Base-by-base conservation (phyloP, 1,140 invertebrate species). In the Nymphalis io region DNA sequence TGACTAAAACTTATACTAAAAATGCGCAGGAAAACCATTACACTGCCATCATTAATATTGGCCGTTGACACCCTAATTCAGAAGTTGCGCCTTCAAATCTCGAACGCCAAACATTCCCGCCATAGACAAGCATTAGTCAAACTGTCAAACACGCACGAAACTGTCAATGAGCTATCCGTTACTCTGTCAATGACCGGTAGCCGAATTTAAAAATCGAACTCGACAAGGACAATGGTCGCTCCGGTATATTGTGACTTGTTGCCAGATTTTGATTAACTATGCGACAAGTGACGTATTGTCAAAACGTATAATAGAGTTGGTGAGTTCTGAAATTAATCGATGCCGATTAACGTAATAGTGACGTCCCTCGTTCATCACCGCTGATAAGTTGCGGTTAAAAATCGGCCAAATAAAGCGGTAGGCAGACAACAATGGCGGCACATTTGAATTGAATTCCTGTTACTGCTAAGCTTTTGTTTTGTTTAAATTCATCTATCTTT, bases 121-220 rank as follows among this genome's bases (percentile, higher is more conserved):
- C 76, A 81, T 84, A 82, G 80, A 82, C 82, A 73, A 82, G 73
- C 86, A 88, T 88, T 83, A 83, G 80, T 88, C 84, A 87, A 87
- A 76, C 79, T 85, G 84, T 88, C 84, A 82, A 83, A 79, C 76
- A 62, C 67, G 70, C 77, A 70, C 70, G 60, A 74, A 76, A 80
- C 80, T 84, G 86, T 84, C 83, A 84, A 76, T 87, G 74, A 80
- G 68, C 72, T 74, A 81, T 82, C 79, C 74, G 79, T 77, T 79
- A 80, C 71, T 27, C 55, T 60, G 65, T 73, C 51, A 70, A 80
- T 80, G 75, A 75, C 75, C 83, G 80, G 85, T 81, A 85, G 83
- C 82, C 57, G 65, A 79, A 74, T 70, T 80, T 68, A 71, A 76
- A 79, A 84, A 79, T 46, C 44, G 20, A 69, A 73, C 27, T 39